A percentile compares a stretch with the other conserved stretches of the same genome.
phyloP scores from a whole-genome alignment of 1,140 invertebrate species.

The Maniola jurtina region DNA sequence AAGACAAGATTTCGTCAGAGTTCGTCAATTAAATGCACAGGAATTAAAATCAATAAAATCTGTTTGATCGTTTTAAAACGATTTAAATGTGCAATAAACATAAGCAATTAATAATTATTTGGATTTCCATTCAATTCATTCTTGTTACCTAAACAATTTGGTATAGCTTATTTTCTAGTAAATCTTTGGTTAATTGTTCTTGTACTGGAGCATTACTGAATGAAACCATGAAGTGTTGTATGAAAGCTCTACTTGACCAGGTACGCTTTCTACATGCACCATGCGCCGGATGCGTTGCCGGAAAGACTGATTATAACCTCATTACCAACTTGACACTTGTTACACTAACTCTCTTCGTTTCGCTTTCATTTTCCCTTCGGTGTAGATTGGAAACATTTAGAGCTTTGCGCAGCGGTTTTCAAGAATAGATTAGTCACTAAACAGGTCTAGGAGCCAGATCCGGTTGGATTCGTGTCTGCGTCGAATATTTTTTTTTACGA shows the following conservation, averaged over 20 bases:
- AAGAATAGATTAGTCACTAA: constrained; percentile 30
- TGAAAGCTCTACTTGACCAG: constrained; percentile 6
- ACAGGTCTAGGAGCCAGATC: constrained; percentile 12
- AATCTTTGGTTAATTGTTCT: too few species aligned
- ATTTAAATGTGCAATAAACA: background rate
- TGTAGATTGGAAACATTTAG: constrained; percentile 22
- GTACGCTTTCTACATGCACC: constrained; percentile 42
- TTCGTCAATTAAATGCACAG: constrained; percentile 21
- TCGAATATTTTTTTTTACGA: constrained; percentile 28
- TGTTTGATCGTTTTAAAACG: background rate
- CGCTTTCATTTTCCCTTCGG: constrained; percentile 42
- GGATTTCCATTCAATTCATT: too few species aligned
- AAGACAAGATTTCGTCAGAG: constrained; percentile 27
- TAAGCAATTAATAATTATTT: background rate
- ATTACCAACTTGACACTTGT: constrained; percentile 56
- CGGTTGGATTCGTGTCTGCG: constrained; percentile 8
- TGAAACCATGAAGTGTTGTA: background rate
- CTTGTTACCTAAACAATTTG: too few species aligned
- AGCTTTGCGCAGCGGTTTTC: constrained; percentile 21
- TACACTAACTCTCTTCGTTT: constrained; percentile 45
- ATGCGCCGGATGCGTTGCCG: constrained; percentile 49
- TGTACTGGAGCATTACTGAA: background rate
- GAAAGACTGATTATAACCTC: constrained; percentile 67
- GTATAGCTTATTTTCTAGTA: too few species aligned
- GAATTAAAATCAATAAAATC: constrained; percentile 21